Base-by-base conservation (phyloP, 2,797 vertebrate genomes). In the Malacoraja senta region DNA sequence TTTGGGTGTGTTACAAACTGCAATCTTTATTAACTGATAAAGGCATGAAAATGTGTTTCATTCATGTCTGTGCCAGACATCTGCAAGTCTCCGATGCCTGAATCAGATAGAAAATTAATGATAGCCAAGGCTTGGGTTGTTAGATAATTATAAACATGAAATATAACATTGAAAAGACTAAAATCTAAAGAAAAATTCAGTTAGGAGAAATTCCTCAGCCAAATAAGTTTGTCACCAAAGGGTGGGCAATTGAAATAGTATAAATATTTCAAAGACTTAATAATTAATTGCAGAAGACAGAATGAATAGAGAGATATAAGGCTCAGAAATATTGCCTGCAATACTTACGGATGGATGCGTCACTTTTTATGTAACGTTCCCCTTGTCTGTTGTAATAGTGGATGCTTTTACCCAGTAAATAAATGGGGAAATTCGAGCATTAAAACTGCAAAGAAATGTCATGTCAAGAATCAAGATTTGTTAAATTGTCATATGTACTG, bases 1-100 rank as follows among this genome's bases (percentile, higher is more conserved):
- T 72, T 91, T 91, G 90, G 90, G 90, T n/a, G 71, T 71, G 90
- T 91, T 91, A 24, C 90, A 91, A 91, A 74, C 86, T 72, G 90
- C 90, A 74, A 90, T 90, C 86, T 90, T 44, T 74, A 91, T 74
- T 91, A 29, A 71, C 90, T 92, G 90, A 76, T 74, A 72, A 92
- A 91, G 90, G 24, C 68, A 74, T 74, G 26, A 38, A 91, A 92
- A n/a, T 92, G 35, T 53, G 4, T 76, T 53, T 53, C 53, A 92
- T 92, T 92, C 90, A 53, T 92, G 90, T 76, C 65, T 92, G 38
- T 26, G 76, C 24, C 29, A 58, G 24, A 44, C 90, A 92, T 92
- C 72, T 32, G 84, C 61, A 88, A 68, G 90, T 92, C 71, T 92
- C 24, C 44, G 72, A 92, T 92, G 68, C 90, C 72, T 92, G 21